phyloP scores from a whole-genome alignment of 2,888 invertebrate genomes.

The Amphipoea oculea region DNA sequence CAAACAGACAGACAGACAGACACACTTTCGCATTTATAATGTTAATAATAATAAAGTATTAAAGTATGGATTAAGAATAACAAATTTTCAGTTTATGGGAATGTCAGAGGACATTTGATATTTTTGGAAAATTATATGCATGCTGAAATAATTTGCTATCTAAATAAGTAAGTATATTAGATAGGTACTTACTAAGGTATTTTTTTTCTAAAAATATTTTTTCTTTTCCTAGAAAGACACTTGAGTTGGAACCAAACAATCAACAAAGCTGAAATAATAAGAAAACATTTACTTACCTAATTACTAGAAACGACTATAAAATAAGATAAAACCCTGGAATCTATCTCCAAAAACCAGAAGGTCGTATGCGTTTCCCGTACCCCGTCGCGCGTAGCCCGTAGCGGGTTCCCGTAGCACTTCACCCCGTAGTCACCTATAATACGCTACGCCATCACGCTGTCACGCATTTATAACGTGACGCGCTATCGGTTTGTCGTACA shows the following conservation, averaged over 20 bases:
- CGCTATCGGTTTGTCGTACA: conserved; percentile 30
- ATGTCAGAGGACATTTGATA: background rate
- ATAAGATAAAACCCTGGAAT: background rate
- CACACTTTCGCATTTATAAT: too few relatives aligned
- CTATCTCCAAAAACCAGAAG: background rate
- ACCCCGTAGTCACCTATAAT: conserved; percentile 7
- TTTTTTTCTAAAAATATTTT: background rate
- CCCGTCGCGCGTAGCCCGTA: conserved; percentile 21
- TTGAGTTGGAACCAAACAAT: background rate
- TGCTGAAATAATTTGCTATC: background rate
- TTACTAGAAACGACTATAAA: background rate
- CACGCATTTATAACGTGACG: conserved; percentile 46
- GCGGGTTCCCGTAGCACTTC: conserved; percentile 1
- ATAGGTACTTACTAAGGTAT: too few relatives aligned
- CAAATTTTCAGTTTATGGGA: background rate
- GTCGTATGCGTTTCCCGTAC: conserved; percentile 3
- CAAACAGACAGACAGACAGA: too few relatives aligned
- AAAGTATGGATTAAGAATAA: too few relatives aligned
- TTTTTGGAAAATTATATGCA: background rate
- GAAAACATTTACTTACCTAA: background rate
- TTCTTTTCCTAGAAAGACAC: background rate
- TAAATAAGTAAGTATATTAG: too few relatives aligned
- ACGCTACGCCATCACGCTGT: conserved; percentile 21
- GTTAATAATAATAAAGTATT: too few relatives aligned
- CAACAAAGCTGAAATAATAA: background rate